Percentiles rank a stretch among this genome's conserved stretches.
Conservation (phyloP, 2,113 vertebrate species). For the Alexandromys fortis region DNA sequence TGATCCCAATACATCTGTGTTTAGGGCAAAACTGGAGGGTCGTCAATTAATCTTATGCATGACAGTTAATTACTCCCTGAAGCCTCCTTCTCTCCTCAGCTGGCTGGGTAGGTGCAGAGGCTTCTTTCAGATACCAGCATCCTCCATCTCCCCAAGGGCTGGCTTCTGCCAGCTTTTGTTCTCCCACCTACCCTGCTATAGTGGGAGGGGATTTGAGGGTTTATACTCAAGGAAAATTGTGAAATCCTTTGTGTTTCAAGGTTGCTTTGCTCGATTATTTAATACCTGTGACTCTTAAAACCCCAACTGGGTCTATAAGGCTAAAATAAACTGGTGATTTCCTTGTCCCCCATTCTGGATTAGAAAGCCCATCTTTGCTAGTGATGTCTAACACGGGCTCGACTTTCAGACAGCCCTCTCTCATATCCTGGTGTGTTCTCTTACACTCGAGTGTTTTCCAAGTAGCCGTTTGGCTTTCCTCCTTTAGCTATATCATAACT, state of each 20-base stretch:
- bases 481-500: neutral
- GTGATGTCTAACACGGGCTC: neutral
- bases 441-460: neutral
- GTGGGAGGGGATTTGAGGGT: neutral
- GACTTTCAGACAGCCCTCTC: neutral
- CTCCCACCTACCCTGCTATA: neutral
- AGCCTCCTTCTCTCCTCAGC: conserved; percentile 51
- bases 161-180: neutral
- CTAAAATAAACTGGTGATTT: neutral
- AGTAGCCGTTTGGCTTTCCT: neutral
- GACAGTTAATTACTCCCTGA: conserved; percentile 74
- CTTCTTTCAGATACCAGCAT: neutral
- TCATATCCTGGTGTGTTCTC: neutral
- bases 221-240: conserved; percentile 29
- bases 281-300: neutral
- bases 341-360: neutral
- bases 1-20: conserved; percentile 72
- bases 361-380: neutral
- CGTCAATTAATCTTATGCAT: conserved; percentile 74
- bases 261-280: neutral
- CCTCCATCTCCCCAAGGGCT: neutral
- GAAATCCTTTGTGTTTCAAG: neutral
- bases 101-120: neutral
- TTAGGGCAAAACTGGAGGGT: conserved; percentile 74
- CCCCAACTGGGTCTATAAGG: neutral